Conservation (phyloP, 2,797 vertebrate genomes). For the Poecile montanus region DNA sequence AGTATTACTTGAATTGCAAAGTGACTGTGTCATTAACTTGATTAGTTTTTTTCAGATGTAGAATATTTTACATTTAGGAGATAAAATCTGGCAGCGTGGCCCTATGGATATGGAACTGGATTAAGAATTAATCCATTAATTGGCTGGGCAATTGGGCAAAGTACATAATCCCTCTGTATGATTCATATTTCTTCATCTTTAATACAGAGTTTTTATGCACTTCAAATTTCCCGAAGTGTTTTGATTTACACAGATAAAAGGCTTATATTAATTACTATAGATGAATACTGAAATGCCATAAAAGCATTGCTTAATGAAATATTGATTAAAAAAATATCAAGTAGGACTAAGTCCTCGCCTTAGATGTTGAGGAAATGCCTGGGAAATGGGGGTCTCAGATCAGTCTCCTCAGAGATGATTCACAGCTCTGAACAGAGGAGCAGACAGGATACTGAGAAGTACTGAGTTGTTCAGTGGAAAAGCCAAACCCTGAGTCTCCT, state of each 20-base stretch:
- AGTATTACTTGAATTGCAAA: conserved; percentile 19
- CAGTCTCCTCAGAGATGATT: not conserved
- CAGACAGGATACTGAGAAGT: not conserved
- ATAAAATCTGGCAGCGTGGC: conserved; percentile 34
- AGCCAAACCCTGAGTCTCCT: not conserved
- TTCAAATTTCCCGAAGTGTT: conserved; percentile 35
- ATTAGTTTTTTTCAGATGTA: conserved; percentile 40
- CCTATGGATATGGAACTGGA: conserved; percentile 24
- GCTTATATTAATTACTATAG: conserved; percentile 49
- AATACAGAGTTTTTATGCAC: conserved; percentile 27
- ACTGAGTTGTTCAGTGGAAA: not conserved
- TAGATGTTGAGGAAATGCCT: not conserved
- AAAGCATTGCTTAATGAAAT: conserved; percentile 55
- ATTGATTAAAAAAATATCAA: conserved; percentile 58
- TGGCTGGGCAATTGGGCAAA: not conserved
- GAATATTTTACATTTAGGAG: conserved; percentile 47
- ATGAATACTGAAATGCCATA: conserved; percentile 49
- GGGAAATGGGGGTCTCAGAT: not conserved
- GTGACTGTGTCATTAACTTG: conserved; percentile 25
- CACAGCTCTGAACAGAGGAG: not conserved
- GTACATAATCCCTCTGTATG: conserved; percentile 9
- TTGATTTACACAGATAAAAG: conserved; percentile 62
- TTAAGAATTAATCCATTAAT: conserved; percentile 44
- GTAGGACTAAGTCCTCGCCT: not conserved
- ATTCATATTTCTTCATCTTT: not conserved